Conservation (phyloP, 1,140 invertebrate species). For the Medauroidea extradentata region DNA sequence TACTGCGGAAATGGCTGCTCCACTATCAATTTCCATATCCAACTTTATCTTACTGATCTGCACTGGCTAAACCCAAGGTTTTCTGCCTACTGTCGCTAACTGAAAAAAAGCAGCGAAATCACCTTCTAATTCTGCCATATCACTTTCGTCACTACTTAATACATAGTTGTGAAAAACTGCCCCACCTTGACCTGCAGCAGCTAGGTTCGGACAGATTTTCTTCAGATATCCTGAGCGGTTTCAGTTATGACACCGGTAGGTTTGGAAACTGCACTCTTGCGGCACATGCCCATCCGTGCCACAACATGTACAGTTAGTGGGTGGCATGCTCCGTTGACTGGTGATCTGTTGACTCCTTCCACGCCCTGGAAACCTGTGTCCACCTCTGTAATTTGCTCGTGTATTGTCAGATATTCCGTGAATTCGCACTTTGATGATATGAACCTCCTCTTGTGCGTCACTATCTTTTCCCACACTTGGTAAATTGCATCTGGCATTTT, state of each 20-base stretch:
- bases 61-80: neutral
- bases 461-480: neutral
- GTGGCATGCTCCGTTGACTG: no score
- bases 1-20: neutral
- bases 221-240: neutral
- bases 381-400: no score
- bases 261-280: neutral
- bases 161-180: conserved; percentile 1
- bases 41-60: neutral
- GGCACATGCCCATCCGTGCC: neutral
- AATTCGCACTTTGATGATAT: neutral
- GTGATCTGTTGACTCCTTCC: no score
- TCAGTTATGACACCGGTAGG: no score
- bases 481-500: neutral
- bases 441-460: neutral
- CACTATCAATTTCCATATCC: conserved; percentile 1
- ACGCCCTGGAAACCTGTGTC: no score
- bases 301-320: neutral
- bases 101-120: neutral
- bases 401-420: no score
- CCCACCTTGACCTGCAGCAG: neutral
- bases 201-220: neutral
- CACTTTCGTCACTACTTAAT: neutral
- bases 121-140: neutral
- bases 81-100: neutral